A percentile compares a stretch with the other conserved stretches of the same genome.
phyloP scores from a whole-genome alignment of 1,140 invertebrate species.

The Gyrodactylus bullatarudis region DNA sequence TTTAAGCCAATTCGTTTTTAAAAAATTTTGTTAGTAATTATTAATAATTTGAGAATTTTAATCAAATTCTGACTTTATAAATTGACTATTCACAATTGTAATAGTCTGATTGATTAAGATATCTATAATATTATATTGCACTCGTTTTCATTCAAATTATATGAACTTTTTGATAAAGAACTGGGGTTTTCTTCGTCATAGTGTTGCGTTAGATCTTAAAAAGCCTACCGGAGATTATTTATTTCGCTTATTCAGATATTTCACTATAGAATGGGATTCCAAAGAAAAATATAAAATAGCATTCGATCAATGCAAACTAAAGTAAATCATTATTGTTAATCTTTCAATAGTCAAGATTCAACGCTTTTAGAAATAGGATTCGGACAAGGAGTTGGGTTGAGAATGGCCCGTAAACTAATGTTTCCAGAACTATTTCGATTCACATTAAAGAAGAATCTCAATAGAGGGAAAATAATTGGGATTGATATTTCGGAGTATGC shows the following conservation, averaged over 20 bases:
- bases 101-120: no score
- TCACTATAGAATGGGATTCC: not conserved
- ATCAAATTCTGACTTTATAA: no score
- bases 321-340: not conserved
- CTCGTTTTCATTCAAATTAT: no score
- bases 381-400: not conserved
- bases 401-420: not conserved
- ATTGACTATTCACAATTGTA: no score
- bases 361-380: not conserved
- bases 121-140: no score
- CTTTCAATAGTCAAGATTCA: not conserved
- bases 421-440: not conserved
- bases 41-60: no score
- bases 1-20: no score
- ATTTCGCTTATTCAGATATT: not conserved
- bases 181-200: not conserved
- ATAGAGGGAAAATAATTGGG: not conserved
- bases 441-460: not conserved
- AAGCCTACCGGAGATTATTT: not conserved
- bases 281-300: not conserved
- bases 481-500: not conserved
- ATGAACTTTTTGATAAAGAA: no score
- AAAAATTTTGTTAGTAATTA: no score
- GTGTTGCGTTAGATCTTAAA: not conserved
- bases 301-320: not conserved